Evolutionary conservation across 1,140 invertebrate species (phyloP).

Genomic region (Aphis craccivora): DNA sequence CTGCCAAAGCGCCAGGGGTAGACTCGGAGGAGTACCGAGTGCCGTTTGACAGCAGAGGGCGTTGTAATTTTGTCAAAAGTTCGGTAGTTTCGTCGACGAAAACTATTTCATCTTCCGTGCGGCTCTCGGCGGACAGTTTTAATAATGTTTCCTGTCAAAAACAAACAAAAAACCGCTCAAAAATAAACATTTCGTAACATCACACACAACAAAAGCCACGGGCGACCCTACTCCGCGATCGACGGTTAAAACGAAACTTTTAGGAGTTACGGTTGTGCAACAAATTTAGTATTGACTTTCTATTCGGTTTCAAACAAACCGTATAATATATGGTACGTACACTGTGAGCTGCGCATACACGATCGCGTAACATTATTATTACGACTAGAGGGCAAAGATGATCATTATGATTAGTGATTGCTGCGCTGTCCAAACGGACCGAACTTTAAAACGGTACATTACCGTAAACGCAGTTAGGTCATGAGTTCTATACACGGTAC

Average conservation of each 20-base stretch:
- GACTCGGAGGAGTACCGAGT: not conserved
- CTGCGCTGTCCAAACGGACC: not conserved
- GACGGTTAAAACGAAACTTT: not conserved
- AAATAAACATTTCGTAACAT: not conserved
- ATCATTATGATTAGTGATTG: conserved; percentile 1
- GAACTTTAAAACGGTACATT: not conserved
- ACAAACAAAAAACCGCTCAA: not conserved
- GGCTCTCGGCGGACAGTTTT: conserved; percentile 20
- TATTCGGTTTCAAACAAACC: not conserved
- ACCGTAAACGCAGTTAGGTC: not conserved
- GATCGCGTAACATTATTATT: not conserved
- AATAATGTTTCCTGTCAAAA: conserved; percentile 28
- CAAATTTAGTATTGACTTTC: conserved; percentile 11
- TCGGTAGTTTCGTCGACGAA: conserved; percentile 10
- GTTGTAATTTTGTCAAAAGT: conserved; percentile 12
- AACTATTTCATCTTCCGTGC: not conserved
- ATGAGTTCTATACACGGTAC: not conserved
- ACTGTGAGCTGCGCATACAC: not conserved
- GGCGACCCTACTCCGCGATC: not conserved
- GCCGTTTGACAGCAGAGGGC: not conserved
- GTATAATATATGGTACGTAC: not conserved
- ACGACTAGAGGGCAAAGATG: conserved; percentile 20
- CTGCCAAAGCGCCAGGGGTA: not conserved
- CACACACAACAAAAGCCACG: not conserved
- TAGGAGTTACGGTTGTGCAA: not conserved